A percentile compares a stretch with the other conserved stretches of the same genome.
Evolutionary conservation across 1,140 invertebrate genomes (phyloP).

Genomic region (Drepana arcuata): DNA sequence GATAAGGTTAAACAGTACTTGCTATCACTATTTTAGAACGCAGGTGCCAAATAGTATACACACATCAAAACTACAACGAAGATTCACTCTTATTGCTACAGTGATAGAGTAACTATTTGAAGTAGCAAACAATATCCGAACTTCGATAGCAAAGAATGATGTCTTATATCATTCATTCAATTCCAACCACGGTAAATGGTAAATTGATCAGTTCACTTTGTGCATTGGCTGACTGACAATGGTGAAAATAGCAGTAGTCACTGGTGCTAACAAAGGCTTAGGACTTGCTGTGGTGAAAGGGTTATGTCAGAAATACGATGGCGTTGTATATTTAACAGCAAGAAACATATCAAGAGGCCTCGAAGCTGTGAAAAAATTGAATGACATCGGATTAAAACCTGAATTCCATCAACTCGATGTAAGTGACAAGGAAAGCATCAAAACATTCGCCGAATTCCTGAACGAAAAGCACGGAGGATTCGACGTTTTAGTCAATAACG

Average conservation of each 20-base stretch:
- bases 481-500: slow-evolving; percentile 89
- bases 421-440: slow-evolving; percentile 73
- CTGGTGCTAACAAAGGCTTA: slow-evolving; percentile 83
- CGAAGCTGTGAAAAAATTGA: slow-evolving; percentile 73
- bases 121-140: too few relatives aligned
- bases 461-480: slow-evolving; percentile 79
- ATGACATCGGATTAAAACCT: slow-evolving; percentile 68
- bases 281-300: slow-evolving; percentile 80
- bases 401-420: slow-evolving; percentile 82
- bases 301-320: slow-evolving; percentile 75
- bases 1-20: too few relatives aligned
- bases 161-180: too few relatives aligned
- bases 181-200: too few relatives aligned
- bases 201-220: too few relatives aligned
- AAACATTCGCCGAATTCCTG: slow-evolving; percentile 74
- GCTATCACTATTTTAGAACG: too few relatives aligned
- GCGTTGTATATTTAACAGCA: slow-evolving; percentile 78
- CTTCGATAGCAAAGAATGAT: too few relatives aligned
- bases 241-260: slow-evolving; percentile 73
- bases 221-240: too few relatives aligned
- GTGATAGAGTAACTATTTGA: too few relatives aligned
- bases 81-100: too few relatives aligned
- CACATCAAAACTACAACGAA: too few relatives aligned
- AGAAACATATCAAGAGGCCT: slow-evolving; percentile 72
- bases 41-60: too few relatives aligned